Evolutionary conservation across 2,888 invertebrate species (phyloP).

Genomic region (Drosophila ustulata): DNA sequence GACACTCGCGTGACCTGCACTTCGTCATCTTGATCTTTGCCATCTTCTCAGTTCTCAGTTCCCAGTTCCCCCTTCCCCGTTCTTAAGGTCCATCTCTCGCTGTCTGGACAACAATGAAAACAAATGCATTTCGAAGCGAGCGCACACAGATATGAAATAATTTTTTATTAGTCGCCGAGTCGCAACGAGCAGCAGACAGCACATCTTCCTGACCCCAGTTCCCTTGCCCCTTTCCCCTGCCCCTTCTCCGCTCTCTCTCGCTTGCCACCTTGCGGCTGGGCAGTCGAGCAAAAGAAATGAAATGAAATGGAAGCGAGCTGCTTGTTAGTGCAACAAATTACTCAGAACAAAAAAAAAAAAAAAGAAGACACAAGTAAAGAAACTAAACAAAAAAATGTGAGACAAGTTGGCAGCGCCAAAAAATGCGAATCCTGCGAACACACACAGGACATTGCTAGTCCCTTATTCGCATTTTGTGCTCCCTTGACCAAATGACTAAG

Average conservation of each 20-base stretch:
- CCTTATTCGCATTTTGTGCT: constrained; percentile 5
- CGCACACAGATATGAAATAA: constrained; percentile 70
- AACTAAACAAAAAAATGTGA: constrained; percentile 2
- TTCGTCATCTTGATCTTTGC: constrained; percentile 74
- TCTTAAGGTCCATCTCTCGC: neutral
- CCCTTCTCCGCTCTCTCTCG: neutral
- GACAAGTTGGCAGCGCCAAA: constrained; percentile 37
- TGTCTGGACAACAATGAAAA: constrained; percentile 68
- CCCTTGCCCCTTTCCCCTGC: neutral
- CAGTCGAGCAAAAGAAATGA: constrained; percentile 62
- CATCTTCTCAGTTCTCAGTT: constrained; percentile 7
- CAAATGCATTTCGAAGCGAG: constrained; percentile 69
- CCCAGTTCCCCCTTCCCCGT: neutral
- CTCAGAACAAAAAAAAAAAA: constrained; percentile 55
- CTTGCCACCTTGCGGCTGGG: constrained; percentile 31
- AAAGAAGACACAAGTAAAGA: constrained; percentile 12
- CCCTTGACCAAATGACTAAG: constrained; percentile 73
- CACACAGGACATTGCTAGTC: constrained; percentile 2
- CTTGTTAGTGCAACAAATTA: constrained; percentile 77
- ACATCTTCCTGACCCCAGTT: neutral
- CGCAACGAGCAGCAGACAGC: constrained; percentile 25
- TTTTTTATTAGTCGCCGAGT: constrained; percentile 69
- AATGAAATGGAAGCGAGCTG: constrained; percentile 73
- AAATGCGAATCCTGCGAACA: constrained; percentile 37
- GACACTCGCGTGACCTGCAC: constrained; percentile 70